Evolutionary conservation across 2,888 invertebrate species (phyloP).

Genomic region (Xestobium rufovillosum): DNA sequence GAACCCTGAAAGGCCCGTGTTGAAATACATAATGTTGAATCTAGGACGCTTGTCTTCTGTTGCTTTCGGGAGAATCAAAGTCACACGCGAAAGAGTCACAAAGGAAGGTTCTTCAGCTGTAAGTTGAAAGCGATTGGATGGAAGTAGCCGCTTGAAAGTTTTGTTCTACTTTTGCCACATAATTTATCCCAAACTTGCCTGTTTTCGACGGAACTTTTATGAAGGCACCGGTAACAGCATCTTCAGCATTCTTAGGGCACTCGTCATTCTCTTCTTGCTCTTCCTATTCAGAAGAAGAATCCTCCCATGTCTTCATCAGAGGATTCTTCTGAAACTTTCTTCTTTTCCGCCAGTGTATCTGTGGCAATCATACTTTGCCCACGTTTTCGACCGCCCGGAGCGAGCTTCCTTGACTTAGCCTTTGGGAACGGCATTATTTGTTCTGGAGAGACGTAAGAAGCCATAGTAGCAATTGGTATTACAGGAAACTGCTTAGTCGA

Average conservation of each 20-base stretch:
- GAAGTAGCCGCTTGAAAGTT: constrained; percentile 9
- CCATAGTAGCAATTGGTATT: no score
- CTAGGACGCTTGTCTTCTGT: constrained; percentile 14
- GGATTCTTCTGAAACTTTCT: constrained; percentile 4
- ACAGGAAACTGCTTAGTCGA: no score
- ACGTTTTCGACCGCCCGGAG: constrained; percentile 6
- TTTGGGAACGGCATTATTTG: constrained; percentile 12
- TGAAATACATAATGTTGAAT: constrained; percentile 15
- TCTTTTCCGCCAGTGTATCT: constrained; percentile 13
- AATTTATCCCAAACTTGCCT: background rate
- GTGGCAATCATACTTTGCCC: constrained; percentile 14
- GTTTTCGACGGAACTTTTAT: no score
- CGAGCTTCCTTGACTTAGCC: constrained; percentile 5
- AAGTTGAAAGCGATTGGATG: constrained; percentile 9
- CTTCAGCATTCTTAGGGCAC: background rate
- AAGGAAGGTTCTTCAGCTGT: constrained; percentile 8
- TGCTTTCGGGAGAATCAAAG: constrained; percentile 9
- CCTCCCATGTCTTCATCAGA: constrained; percentile 3
- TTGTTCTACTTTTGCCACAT: constrained; percentile 5
- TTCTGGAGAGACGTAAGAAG: constrained; percentile 3
- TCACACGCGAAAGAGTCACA: constrained; percentile 11
- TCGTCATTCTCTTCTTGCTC: background rate
- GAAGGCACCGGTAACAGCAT: background rate
- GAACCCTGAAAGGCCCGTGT: constrained; percentile 11
- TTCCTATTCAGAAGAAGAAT: background rate